These are phyloP conservation scores for Tetranychus truncatus DNA, from an alignment of 2,888 invertebrate genomes.

Conservation along the genomic window DNA sequence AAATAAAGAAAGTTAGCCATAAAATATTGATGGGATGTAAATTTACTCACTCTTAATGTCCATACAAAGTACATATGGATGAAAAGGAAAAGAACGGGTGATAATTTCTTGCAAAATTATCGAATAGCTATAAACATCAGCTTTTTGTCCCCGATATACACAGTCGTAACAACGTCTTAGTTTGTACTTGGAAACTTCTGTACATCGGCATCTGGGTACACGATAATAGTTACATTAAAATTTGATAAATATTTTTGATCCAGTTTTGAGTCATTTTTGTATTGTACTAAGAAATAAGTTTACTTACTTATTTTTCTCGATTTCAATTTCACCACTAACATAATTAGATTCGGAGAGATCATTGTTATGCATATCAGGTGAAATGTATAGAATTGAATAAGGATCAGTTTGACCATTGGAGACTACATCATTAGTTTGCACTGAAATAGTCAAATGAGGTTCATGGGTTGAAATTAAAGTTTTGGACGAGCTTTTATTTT, in stretches of 20 bases:
- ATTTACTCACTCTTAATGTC: not conserved
- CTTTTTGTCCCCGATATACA: slow-evolving; percentile 38
- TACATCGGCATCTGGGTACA: not conserved
- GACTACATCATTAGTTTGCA: not conserved
- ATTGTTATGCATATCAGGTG: not conserved
- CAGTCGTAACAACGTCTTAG: not conserved
- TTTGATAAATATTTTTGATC: no score
- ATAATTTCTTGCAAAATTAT: slow-evolving; percentile 78
- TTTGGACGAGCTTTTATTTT: not conserved
- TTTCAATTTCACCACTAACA: no score
- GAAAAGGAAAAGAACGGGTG: slow-evolving; percentile 42
- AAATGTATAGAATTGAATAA: not conserved
- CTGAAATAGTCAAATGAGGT: not conserved
- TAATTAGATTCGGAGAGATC: not conserved
- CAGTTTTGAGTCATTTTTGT: no score
- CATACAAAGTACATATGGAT: slow-evolving; percentile 13
- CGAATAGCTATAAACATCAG: slow-evolving; percentile 75
- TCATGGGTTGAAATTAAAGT: not conserved
- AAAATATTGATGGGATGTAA: not conserved
- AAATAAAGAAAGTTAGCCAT: not conserved
- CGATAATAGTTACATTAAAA: not conserved
- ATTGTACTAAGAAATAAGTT: no score
- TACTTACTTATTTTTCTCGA: no score
- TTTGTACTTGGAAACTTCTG: slow-evolving; percentile 6
- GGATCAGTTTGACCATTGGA: not conserved